Evolutionary conservation across 1,140 invertebrate species (phyloP), one percentile per base, ranked within the genome.

Genomic region (Drosophila nebulosa): DNA sequence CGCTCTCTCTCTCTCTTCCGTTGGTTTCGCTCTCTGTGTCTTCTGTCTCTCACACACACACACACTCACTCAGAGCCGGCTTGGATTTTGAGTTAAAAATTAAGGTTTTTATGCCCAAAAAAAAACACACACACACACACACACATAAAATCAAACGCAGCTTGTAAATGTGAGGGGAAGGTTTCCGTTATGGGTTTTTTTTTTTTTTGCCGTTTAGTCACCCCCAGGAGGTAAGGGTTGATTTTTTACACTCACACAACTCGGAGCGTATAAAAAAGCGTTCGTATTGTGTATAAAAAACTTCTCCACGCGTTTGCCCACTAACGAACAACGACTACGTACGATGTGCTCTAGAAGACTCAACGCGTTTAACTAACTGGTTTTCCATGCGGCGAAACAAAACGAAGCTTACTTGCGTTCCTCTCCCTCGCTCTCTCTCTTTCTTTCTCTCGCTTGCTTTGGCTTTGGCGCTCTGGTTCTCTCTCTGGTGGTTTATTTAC

Each of bases 31-130:
- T 42, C 59, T 26, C 46, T 55, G n/a, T n/a, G n/a, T n/a, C n/a
- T 32, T 58, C 35, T 62, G 18, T 60, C 22, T 6, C 24, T 51
- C 27, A 5, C 50, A 14, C 62, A 10, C 24, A 61, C 26, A 52
- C 79, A 14, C 64, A 10, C 24, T 64, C 32, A 56, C 79, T 78
- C 60, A 63, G 50, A 59, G 83, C 84, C 84, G 84, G 84, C 79
- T 75, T 88, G 50, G 75, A 62, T 77, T 88, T 88, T 86, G 81
- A 88, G 81, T 83, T 83, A 50, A 66, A 78, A 78, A 42, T 64
- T 83, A 46, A 36, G 58, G 67, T 75, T 88, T 72, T 85, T 86
- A 68, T 61, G 71, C 79, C 83, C 73, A 79, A 86, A 79, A 69
- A 18, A 2, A 36, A 14, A 2, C 14, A 5, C n/a, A n/a, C n/a